Conservation (phyloP, 2,797 vertebrate species). For the Geranospiza caerulescens region DNA sequence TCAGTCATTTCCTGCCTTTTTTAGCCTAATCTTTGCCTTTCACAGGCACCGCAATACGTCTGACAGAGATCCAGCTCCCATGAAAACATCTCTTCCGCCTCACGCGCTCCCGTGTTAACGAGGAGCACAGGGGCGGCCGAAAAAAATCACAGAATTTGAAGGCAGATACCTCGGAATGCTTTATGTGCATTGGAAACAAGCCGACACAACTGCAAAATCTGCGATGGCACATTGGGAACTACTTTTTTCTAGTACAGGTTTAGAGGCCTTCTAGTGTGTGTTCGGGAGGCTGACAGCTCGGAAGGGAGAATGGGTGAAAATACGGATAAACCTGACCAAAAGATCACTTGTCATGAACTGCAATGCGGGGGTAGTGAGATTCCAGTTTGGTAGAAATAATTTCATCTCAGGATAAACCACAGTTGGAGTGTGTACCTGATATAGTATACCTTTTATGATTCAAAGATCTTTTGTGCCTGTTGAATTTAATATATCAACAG, state of each 20-base stretch:
- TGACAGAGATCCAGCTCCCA: not conserved
- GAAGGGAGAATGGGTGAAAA: not conserved
- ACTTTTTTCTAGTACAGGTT: not conserved
- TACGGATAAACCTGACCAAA: not conserved
- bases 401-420: not conserved
- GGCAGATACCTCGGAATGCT: not conserved
- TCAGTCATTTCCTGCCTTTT: not conserved
- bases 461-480: not conserved
- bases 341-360: not conserved
- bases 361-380: not conserved
- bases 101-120: fast-evolving
- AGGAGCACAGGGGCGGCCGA: not conserved
- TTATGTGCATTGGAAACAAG: not conserved
- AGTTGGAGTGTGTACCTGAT: not conserved
- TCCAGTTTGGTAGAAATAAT: not conserved
- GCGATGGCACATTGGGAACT: not conserved
- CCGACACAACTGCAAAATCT: not conserved
- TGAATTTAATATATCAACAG: not conserved
- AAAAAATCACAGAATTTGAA: not conserved
- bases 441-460: not conserved
- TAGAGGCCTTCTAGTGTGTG: not conserved
- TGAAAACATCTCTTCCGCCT: fast-evolving
- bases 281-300: not conserved
- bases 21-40: not conserved
- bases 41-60: fast-evolving